These are phyloP conservation scores for Melinaea menophilus DNA, from an alignment of 2,888 invertebrate species.

Conservation along the genomic window DNA sequence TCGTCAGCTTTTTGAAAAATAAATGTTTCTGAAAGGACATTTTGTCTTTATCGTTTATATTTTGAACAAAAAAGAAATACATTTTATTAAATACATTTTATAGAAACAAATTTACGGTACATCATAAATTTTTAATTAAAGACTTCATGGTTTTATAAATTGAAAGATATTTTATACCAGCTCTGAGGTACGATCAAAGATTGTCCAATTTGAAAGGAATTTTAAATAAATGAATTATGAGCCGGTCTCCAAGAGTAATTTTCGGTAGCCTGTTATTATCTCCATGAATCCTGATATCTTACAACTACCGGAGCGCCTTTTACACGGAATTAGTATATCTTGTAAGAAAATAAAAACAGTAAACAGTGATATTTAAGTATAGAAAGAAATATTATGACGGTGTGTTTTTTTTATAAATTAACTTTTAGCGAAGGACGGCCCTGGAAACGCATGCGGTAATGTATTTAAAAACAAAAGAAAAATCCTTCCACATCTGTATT, in stretches of 20 bases:
- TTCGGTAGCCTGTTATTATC: slow-evolving; percentile 13
- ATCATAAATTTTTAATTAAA: not conserved
- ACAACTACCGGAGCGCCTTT: slow-evolving; percentile 2
- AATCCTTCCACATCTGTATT: not conserved
- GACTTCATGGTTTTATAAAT: not conserved
- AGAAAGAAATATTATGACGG: too few species aligned
- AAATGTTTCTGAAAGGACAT: too few species aligned
- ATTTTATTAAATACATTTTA: too few species aligned
- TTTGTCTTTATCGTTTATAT: too few species aligned
- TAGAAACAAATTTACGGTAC: not conserved
- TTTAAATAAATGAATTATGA: slow-evolving; percentile 16
- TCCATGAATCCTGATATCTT: not conserved
- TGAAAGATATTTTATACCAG: not conserved
- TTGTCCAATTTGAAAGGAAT: slow-evolving; percentile 18
- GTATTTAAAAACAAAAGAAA: not conserved
- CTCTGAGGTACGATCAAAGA: slow-evolving; percentile 1
- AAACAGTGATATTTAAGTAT: too few species aligned
- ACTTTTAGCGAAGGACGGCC: too few species aligned
- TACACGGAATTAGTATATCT: too few species aligned
- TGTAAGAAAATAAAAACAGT: too few species aligned
- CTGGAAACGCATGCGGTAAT: not conserved
- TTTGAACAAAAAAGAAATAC: too few species aligned
- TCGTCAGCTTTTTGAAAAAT: too few species aligned
- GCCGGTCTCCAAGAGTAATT: slow-evolving; percentile 9
- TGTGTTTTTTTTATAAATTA: too few species aligned